Evolutionary conservation across 2,797 vertebrate genomes (phyloP).

Genomic region (Streptopelia turtur): DNA sequence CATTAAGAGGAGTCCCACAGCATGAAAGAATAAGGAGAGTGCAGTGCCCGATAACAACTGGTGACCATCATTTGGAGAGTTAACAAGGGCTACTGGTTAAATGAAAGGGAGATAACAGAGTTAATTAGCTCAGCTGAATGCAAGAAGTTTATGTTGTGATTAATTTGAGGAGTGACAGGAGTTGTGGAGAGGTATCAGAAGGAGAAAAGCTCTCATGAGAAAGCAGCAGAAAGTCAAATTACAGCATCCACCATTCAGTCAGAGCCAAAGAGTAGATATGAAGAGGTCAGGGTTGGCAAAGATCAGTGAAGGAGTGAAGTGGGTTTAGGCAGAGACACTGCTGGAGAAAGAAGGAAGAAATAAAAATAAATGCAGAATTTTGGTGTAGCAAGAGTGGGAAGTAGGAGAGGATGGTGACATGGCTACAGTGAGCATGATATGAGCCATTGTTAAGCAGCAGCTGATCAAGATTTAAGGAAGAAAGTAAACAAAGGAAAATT

Average conservation of each 20-base stretch:
- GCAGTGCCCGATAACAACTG: neutral
- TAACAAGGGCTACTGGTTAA: neutral
- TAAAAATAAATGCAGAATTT: neutral
- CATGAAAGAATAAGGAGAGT: neutral
- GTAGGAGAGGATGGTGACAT: neutral
- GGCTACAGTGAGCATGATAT: neutral
- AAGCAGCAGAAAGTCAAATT: neutral
- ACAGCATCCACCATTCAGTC: neutral
- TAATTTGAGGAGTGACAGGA: neutral
- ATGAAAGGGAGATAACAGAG: neutral
- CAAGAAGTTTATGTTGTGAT: neutral
- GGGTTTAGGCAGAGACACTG: neutral
- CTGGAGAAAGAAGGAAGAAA: neutral
- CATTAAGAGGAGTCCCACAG: neutral
- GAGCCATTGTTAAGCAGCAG: neutral
- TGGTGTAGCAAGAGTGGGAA: neutral
- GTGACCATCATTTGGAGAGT: neutral
- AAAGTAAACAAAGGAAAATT: neutral
- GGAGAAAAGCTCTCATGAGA: neutral
- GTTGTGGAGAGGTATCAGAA: neutral
- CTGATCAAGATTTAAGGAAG: neutral
- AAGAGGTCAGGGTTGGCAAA: neutral
- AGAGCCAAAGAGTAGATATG: neutral
- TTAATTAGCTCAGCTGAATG: neutral
- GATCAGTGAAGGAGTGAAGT: neutral